Base-by-base conservation (phyloP, 1,140 invertebrate species). In the Brachystomella parvula region DNA sequence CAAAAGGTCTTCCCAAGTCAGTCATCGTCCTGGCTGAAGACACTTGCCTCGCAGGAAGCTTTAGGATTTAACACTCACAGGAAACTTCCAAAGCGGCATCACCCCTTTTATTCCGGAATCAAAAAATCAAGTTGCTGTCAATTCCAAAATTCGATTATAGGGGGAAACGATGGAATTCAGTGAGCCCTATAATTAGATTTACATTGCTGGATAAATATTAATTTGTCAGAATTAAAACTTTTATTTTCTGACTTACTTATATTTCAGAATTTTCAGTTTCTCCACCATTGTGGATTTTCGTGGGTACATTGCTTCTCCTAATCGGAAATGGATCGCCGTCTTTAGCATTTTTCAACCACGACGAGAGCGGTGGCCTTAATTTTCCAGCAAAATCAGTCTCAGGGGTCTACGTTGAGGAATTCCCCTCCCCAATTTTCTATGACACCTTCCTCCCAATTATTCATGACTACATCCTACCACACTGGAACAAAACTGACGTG, bases 401-500 rank as follows among this genome's bases (percentile, higher is more conserved):
- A 17, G 71, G 71, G 0, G 21, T 66, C 15, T 70, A 64, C 47
- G 21, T 29, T 12, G 64, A 70, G 63, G 31, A 66, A 32, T 24
- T 73, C 0, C 63, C 68, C n/a, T 1, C 28, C 0, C 68, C 71
- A n/a, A 59, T 73, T 26, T 73, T 69, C 35, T 73, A 73, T 56
- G 69, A 70, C 17, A 49, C 56, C n/a, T 68, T 66, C 21, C 35
- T 69, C 44, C 71, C 71, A 9, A 21, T 66, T 15, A 33, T 73
- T 26, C 62, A 56, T 3, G 35, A 69, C n/a, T 73, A 63, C 29
- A 33, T 66, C 35, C 68, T 66, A 2, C 71, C 69, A 19, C 9
- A 66, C 6, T 73, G 66, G 64, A 73, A 73, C 33, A 73, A 73
- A 49, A 66, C 65, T 17, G 71, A 73, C 9, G 63, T 73, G 1